These are phyloP conservation scores for Patella vulgata DNA, from an alignment of 1,140 invertebrate genomes.

Conservation along the genomic window DNA sequence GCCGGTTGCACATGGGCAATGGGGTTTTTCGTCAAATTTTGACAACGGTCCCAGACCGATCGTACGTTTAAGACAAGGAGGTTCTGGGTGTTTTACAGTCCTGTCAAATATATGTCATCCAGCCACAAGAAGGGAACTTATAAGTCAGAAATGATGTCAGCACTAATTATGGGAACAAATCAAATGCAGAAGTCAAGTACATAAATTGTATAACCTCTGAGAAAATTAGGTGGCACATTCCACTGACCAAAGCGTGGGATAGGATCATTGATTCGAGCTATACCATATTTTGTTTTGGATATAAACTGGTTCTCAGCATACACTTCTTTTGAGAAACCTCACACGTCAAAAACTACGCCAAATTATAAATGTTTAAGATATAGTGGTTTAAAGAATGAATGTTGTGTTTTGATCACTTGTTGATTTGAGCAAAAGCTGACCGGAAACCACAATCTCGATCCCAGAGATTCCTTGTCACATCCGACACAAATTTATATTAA, in stretches of 20 bases:
- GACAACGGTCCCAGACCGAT: too few relatives aligned
- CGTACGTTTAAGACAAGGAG: too few relatives aligned
- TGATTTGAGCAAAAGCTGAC: too few relatives aligned
- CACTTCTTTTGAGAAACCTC: slow-evolving; percentile 4
- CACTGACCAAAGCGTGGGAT: slow-evolving; percentile 5
- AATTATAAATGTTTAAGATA: too few relatives aligned
- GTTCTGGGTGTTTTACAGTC: too few relatives aligned
- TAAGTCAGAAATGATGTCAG: slow-evolving; percentile 54
- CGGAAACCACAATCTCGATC: too few relatives aligned
- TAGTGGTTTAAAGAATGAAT: too few relatives aligned
- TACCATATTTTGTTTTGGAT: not conserved
- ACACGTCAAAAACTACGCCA: slow-evolving; percentile 37
- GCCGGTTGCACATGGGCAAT: too few relatives aligned
- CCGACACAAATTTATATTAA: too few relatives aligned
- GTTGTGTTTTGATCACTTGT: too few relatives aligned
- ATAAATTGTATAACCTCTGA: slow-evolving; percentile 13
- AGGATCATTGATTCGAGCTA: not conserved
- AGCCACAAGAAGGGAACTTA: slow-evolving; percentile 54
- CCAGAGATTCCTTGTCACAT: too few relatives aligned
- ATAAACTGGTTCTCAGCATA: not conserved
- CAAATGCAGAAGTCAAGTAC: slow-evolving; percentile 58
- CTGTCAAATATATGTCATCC: slow-evolving; percentile 61
- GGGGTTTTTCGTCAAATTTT: too few relatives aligned
- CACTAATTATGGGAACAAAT: slow-evolving; percentile 57
- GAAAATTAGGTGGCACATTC: slow-evolving; percentile 16